These are phyloP conservation scores for Arrhamphus sclerolepis DNA, from an alignment of 2,797 vertebrate genomes.

Conservation along the genomic window DNA sequence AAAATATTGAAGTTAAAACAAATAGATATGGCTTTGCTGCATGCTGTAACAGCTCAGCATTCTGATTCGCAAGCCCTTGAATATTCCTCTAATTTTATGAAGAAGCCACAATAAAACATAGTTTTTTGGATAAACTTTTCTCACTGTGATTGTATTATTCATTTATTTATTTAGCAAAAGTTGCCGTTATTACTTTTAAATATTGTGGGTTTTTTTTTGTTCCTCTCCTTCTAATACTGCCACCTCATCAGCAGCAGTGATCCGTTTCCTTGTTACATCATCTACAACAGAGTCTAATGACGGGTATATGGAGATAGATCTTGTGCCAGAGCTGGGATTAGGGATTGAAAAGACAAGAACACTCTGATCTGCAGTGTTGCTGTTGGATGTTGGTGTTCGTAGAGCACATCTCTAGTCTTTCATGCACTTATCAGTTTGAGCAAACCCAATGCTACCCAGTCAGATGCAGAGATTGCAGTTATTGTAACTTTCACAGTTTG, in stretches of 20 bases:
- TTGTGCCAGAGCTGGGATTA: constrained; percentile 37
- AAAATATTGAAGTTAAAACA: too few relatives aligned
- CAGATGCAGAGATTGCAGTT: constrained; percentile 14
- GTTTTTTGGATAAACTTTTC: not conserved
- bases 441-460: constrained; percentile 30
- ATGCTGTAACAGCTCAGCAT: too few relatives aligned
- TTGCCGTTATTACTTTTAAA: not conserved
- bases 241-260: constrained; percentile 40
- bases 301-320: constrained; percentile 49
- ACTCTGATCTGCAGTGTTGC: constrained; percentile 14
- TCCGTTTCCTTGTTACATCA: constrained; percentile 55
- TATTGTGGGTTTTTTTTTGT: too few relatives aligned
- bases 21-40: too few relatives aligned
- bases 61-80: too few relatives aligned
- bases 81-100: not conserved
- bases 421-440: constrained; percentile 18
- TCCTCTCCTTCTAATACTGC: constrained; percentile 11
- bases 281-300: constrained; percentile 26
- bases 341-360: constrained; percentile 40
- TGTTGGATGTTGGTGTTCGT: constrained; percentile 14
- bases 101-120: constrained; percentile 3
- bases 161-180: constrained; percentile 5
- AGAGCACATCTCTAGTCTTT: not conserved
- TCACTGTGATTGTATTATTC: not conserved
- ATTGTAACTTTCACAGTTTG: constrained; percentile 17